These are phyloP conservation scores for Epiblema foenella DNA, from an alignment of 2,888 invertebrate species.

Conservation along the genomic window DNA sequence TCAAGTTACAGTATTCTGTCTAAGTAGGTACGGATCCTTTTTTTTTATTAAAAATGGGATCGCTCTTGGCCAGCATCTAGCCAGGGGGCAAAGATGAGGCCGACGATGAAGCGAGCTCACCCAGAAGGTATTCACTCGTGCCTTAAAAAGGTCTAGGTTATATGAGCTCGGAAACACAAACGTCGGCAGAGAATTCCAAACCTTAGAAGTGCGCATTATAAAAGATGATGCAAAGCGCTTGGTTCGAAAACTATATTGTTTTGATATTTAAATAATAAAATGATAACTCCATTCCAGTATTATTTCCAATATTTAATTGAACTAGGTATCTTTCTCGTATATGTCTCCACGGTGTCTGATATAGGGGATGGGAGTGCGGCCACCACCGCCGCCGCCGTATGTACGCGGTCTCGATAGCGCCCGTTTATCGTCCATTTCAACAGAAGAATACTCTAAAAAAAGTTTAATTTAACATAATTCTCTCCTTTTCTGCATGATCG, in stretches of 20 bases:
- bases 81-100: no score
- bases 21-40: not conserved
- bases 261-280: not conserved
- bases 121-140: no score
- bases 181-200: no score
- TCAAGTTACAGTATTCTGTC: not conserved
- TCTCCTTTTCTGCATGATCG: not conserved
- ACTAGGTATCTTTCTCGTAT: conserved; percentile 60
- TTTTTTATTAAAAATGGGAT: no score
- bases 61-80: no score
- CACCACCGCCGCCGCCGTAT: conserved; percentile 48
- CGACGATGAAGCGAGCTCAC: no score
- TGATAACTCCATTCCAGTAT: not conserved
- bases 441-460: conserved; percentile 41
- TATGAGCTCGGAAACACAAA: no score
- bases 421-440: conserved; percentile 58
- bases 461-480: not conserved
- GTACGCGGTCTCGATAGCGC: conserved; percentile 45
- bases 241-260: no score
- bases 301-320: not conserved
- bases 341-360: conserved; percentile 65
- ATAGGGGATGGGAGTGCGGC: conserved; percentile 69
- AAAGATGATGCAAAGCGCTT: no score
- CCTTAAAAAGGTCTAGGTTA: no score
- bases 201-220: no score